These are phyloP conservation scores for Drosophila azteca DNA, from an alignment of 1,140 invertebrate genomes.

Conservation along the genomic window DNA sequence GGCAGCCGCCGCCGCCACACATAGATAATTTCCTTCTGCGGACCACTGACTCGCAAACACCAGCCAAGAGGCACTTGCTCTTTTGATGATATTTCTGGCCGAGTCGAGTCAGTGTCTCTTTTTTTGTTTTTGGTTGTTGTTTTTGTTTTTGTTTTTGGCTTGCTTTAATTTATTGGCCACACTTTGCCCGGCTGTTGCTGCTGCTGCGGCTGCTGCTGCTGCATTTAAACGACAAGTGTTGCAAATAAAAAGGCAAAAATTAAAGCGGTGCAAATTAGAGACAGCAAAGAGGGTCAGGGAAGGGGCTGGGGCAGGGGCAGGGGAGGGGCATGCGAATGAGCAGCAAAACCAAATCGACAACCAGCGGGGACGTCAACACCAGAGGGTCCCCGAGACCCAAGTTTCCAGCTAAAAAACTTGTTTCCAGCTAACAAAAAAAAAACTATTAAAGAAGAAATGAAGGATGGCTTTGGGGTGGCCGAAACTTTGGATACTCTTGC, in stretches of 20 bases:
- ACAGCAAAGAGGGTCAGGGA: slow-evolving; percentile 4
- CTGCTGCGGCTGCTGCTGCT: slow-evolving; percentile 32
- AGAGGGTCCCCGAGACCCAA: slow-evolving; percentile 45
- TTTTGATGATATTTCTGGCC: slow-evolving; percentile 47
- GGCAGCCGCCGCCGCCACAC: slow-evolving; percentile 36
- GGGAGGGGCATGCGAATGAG: slow-evolving; percentile 14
- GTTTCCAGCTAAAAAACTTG: slow-evolving; percentile 59
- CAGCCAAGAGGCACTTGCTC: slow-evolving; percentile 1
- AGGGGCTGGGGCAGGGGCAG: slow-evolving; percentile 4
- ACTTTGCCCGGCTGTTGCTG: slow-evolving; percentile 57
- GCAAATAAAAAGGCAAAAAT: slow-evolving; percentile 80
- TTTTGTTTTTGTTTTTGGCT: slow-evolving; percentile 42
- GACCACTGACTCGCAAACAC: slow-evolving; percentile 16
- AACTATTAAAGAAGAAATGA: slow-evolving; percentile 35
- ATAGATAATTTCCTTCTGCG: slow-evolving; percentile 66
- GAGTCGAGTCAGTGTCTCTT: slow-evolving; percentile 8
- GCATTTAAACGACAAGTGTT: slow-evolving; percentile 81
- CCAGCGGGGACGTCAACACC: slow-evolving; percentile 68
- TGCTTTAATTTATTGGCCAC: slow-evolving; percentile 78
- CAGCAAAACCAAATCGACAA: slow-evolving; percentile 43
- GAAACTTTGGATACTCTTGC: too few species aligned
- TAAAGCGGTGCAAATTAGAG: slow-evolving; percentile 76
- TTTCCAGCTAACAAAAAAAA: slow-evolving; percentile 58
- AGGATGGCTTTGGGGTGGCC: too few species aligned
- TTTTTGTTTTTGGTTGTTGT: slow-evolving; percentile 4